Evolutionary conservation across 2,113 vertebrate genomes (phyloP).

Genomic region (Pterophyllum scalare): DNA sequence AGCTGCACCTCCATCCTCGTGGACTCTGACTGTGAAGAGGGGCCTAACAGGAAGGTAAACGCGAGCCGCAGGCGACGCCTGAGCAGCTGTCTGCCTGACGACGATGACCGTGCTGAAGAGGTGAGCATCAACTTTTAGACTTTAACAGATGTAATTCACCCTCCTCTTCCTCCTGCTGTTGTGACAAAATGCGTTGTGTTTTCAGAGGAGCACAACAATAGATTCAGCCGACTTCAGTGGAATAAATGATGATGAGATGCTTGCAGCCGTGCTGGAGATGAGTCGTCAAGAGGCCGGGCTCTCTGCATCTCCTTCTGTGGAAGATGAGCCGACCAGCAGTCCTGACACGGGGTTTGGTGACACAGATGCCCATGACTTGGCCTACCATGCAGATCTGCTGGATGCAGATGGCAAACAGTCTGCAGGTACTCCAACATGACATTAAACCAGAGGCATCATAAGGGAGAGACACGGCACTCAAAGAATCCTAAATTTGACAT

Average conservation of each 20-base stretch:
- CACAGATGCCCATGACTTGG: conserved; percentile 87
- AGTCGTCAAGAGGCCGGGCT: conserved; percentile 84
- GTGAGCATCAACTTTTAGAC: conserved; percentile 25
- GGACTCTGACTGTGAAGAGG: conserved; percentile 96
- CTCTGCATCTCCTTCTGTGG: conserved; percentile 74
- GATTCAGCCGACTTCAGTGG: conserved; percentile 82
- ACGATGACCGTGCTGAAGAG: conserved; percentile 78
- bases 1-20: conserved; percentile 70
- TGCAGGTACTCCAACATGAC: conserved; percentile 67
- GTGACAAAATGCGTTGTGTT: background rate
- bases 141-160: background rate
- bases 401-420: conserved; percentile 85
- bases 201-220: conserved; percentile 42
- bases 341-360: conserved; percentile 97
- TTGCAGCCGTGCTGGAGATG: conserved; percentile 93
- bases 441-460: background rate
- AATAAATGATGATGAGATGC: conserved; percentile 93
- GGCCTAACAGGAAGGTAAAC: conserved; percentile 82
- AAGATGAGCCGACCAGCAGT: conserved; percentile 90
- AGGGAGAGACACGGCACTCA: too few relatives aligned
- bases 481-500: background rate
- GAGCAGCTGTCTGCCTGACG: conserved; percentile 78
- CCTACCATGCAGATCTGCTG: conserved; percentile 84
- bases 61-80: conserved; percentile 83
- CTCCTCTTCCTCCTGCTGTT: background rate